phyloP scores from a whole-genome alignment of 2,113 vertebrate genomes.

The Petroica traversi region DNA sequence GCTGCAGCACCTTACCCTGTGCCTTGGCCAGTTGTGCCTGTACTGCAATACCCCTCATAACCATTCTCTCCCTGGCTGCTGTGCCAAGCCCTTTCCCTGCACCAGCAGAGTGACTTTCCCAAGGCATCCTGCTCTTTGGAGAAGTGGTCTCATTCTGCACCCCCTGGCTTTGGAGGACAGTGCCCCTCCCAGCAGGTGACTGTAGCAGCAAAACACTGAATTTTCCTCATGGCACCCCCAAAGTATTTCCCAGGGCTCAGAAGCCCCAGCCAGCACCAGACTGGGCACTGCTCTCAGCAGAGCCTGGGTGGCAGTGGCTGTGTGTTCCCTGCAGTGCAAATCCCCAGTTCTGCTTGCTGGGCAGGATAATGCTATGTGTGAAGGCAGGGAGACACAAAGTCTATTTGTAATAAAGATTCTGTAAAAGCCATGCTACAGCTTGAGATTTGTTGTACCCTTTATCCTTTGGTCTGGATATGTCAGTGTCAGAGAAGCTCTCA shows the following conservation, averaged over 20 bases:
- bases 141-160: not conserved
- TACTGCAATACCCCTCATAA: not conserved
- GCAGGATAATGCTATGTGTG: accelerated
- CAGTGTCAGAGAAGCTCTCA: not conserved
- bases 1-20: not conserved
- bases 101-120: not conserved
- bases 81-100: not conserved
- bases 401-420: not conserved
- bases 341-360: not conserved
- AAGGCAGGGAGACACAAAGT: not conserved
- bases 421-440: accelerated
- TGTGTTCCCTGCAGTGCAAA: not conserved
- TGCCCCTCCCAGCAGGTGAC: not conserved
- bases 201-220: not conserved
- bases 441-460: not conserved
- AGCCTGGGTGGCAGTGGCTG: not conserved
- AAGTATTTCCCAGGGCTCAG: not conserved
- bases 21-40: not conserved
- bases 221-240: not conserved
- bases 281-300: accelerated
- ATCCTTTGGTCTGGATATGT: not conserved
- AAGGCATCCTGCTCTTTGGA: not conserved
- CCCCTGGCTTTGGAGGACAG: not conserved
- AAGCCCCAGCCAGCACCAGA: not conserved
- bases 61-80: not conserved